Conservation (phyloP, 2,888 invertebrate species). For the Eupithecia insigniata region DNA sequence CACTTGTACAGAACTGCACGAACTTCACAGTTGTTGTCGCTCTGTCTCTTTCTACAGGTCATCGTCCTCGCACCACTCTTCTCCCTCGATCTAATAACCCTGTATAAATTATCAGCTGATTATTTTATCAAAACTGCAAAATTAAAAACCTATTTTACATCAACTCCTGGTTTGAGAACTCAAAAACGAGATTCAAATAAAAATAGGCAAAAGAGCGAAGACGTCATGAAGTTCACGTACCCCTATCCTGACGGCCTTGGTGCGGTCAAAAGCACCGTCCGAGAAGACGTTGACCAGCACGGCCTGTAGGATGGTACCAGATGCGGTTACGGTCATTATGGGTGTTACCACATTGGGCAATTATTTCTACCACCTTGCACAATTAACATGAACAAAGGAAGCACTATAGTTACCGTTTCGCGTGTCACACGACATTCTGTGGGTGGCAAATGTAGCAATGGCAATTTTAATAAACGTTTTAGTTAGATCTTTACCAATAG, state of each 20-base stretch:
- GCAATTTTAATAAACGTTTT: conserved; percentile 46
- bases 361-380: conserved; percentile 74
- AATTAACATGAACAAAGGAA: conserved; percentile 76
- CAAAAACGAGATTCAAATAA: conserved; percentile 15
- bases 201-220: conserved; percentile 46
- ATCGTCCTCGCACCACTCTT: conserved; percentile 73
- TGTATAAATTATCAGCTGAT: conserved; percentile 63
- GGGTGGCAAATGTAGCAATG: conserved; percentile 64
- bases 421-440: conserved; percentile 69
- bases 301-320: conserved; percentile 56
- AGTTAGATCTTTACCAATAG: conserved; percentile 38
- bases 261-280: conserved; percentile 73
- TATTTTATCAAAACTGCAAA: conserved; percentile 55
- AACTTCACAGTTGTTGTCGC: conserved; percentile 82
- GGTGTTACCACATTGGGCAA: conserved; percentile 69
- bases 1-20: conserved; percentile 57
- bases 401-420: conserved; percentile 65
- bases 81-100: conserved; percentile 81
- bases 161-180: conserved; percentile 18
- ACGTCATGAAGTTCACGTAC: conserved; percentile 68
- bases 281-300: conserved; percentile 74
- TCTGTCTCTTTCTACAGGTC: conserved; percentile 81
- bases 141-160: conserved; percentile 19
- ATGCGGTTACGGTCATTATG: conserved; percentile 66
- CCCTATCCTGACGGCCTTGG: conserved; percentile 76